These are phyloP conservation scores for Aulostomus chinensis DNA, from an alignment of 2,797 vertebrate genomes.

Conservation along the genomic window DNA sequence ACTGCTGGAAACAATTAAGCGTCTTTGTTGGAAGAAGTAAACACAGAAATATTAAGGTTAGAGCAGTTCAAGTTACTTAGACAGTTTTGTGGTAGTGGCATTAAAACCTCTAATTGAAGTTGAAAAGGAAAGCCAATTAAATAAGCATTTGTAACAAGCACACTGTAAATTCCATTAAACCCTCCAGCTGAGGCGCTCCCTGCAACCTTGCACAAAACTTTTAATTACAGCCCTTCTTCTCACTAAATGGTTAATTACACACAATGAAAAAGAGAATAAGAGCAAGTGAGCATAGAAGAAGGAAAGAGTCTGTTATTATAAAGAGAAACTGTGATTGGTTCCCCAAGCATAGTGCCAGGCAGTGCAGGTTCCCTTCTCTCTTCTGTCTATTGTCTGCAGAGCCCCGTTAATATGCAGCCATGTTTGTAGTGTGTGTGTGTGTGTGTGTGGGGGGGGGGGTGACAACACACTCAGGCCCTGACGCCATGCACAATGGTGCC, in stretches of 20 bases:
- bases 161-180: conserved; percentile 66
- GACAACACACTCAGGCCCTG: conserved; percentile 15
- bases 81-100: conserved; percentile 22
- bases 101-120: conserved; percentile 42
- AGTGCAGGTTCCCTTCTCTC: conserved; percentile 58
- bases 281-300: conserved; percentile 10
- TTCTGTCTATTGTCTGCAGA: conserved; percentile 67
- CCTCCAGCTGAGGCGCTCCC: conserved; percentile 55
- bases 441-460: conserved; percentile 61
- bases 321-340: conserved; percentile 38
- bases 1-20: not conserved
- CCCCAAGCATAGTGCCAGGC: conserved; percentile 47
- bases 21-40: not conserved
- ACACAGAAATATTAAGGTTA: conserved; percentile 7
- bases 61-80: not conserved
- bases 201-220: conserved; percentile 58
- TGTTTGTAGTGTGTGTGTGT: conserved; percentile 63
- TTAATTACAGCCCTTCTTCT: conserved; percentile 67
- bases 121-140: conserved; percentile 64
- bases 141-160: conserved; percentile 57
- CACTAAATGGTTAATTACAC: conserved; percentile 71
- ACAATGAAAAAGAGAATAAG: conserved; percentile 32
- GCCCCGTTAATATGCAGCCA: conserved; percentile 65
- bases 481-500: conserved; percentile 27
- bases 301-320: conserved; percentile 2